Evolutionary conservation across 2,797 vertebrate genomes (phyloP).

Genomic region (Ptychadena robeensis): DNA sequence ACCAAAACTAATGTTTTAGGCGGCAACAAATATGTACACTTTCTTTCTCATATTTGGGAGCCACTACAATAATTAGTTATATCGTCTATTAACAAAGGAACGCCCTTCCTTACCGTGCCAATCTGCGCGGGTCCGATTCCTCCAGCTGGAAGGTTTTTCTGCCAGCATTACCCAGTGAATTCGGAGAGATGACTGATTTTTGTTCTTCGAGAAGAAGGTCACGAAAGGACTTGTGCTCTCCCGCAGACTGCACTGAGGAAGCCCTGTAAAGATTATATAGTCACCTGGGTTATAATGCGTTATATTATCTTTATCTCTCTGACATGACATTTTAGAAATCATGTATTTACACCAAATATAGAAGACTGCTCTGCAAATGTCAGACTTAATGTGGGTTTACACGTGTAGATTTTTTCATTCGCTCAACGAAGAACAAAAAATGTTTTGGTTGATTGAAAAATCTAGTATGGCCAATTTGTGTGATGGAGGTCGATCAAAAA

Average conservation of each 20-base stretch:
- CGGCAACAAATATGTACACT: neutral
- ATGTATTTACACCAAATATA: neutral
- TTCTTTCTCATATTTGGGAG: too few species aligned
- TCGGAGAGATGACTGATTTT: constrained; percentile 68
- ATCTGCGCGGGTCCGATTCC: constrained; percentile 74
- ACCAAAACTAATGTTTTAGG: neutral
- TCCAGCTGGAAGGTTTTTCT: constrained; percentile 76
- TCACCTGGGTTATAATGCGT: neutral
- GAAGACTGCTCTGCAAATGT: too few species aligned
- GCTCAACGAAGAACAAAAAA: too few species aligned
- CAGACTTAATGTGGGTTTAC: too few species aligned
- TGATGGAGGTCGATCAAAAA: too few species aligned
- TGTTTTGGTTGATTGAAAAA: too few species aligned
- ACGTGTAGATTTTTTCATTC: too few species aligned
- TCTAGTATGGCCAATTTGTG: too few species aligned
- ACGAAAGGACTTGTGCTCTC: constrained; percentile 84
- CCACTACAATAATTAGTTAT: neutral
- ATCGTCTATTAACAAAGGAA: neutral
- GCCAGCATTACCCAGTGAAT: constrained; percentile 65
- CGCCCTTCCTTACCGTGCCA: constrained; percentile 72
- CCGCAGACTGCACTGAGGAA: constrained; percentile 70
- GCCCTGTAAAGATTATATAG: constrained; percentile 74
- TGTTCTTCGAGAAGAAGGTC: constrained; percentile 86
- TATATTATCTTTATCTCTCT: neutral
- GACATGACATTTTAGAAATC: too few species aligned